Conservation (phyloP, 2,113 vertebrate genomes). For the Macroglossus sobrinus region DNA sequence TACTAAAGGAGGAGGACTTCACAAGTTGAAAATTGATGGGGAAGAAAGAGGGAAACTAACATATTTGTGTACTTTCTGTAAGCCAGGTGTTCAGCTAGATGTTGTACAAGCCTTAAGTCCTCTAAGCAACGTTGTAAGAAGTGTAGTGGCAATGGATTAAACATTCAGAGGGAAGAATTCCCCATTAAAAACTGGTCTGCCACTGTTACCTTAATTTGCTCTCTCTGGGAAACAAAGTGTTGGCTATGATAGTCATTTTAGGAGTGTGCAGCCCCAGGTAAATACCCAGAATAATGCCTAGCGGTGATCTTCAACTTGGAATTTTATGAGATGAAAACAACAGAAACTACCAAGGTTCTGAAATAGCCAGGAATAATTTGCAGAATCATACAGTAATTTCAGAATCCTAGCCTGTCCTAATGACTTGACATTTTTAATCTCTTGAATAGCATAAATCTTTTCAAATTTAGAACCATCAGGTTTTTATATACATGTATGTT, state of each 20-base stretch:
- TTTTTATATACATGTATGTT: neutral
- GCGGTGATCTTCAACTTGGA: neutral
- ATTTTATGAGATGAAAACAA: conserved; percentile 4
- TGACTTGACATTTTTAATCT: neutral
- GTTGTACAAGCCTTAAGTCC: neutral
- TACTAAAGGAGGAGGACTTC: neutral
- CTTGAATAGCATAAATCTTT: neutral
- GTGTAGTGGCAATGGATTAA: neutral
- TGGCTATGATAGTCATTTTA: neutral
- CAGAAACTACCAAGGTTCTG: neutral
- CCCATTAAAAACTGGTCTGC: neutral
- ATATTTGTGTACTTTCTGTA: neutral
- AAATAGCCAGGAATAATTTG: neutral
- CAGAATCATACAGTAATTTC: neutral
- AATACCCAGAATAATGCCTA: neutral
- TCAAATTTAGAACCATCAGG: neutral
- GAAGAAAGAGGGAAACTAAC: neutral
- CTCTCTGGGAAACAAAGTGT: neutral
- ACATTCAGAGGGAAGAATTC: neutral
- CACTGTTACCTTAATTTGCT: neutral
- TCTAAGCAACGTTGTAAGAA: neutral
- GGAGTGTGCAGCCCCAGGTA: neutral
- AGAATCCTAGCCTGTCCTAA: neutral
- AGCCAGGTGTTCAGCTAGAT: neutral
- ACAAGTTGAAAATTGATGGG: neutral